These are phyloP conservation scores for Scomberomorus guttatus DNA, from an alignment of 2,797 vertebrate species.

Conservation along the genomic window DNA sequence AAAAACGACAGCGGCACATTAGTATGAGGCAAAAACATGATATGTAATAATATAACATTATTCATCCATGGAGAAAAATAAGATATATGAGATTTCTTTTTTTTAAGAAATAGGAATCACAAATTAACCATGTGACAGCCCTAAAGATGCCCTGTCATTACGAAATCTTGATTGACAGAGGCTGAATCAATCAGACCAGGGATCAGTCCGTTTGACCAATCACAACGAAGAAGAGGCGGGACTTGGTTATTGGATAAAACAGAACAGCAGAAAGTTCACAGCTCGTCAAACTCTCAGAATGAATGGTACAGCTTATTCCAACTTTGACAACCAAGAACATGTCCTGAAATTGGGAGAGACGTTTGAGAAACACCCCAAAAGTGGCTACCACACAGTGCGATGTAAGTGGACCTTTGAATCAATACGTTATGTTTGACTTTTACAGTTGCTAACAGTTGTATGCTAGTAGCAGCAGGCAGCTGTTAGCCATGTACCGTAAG, in stretches of 20 bases:
- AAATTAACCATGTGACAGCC: conserved; percentile 5
- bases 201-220: conserved; percentile 63
- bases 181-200: conserved; percentile 46
- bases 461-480: conserved; percentile 54
- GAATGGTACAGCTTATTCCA: conserved; percentile 89
- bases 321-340: conserved; percentile 92
- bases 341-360: conserved; percentile 93
- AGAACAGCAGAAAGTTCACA: conserved; percentile 56
- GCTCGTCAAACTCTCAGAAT: conserved; percentile 82
- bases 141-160: conserved; percentile 9
- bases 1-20: too few species aligned
- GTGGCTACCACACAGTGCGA: conserved; percentile 96
- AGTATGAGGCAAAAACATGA: too few species aligned
- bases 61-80: too few species aligned
- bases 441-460: conserved; percentile 51
- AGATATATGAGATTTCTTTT: background rate
- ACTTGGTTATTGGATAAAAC: conserved; percentile 65
- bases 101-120: background rate
- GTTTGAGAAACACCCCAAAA: conserved; percentile 94
- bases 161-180: conserved; percentile 56
- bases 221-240: conserved; percentile 53
- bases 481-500: conserved; percentile 4
- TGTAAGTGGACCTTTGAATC: conserved; percentile 88
- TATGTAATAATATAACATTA: too few species aligned
- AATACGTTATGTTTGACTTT: conserved; percentile 13